Evolutionary conservation across 1,140 invertebrate species (phyloP).

Genomic region (Bombus confusus): DNA sequence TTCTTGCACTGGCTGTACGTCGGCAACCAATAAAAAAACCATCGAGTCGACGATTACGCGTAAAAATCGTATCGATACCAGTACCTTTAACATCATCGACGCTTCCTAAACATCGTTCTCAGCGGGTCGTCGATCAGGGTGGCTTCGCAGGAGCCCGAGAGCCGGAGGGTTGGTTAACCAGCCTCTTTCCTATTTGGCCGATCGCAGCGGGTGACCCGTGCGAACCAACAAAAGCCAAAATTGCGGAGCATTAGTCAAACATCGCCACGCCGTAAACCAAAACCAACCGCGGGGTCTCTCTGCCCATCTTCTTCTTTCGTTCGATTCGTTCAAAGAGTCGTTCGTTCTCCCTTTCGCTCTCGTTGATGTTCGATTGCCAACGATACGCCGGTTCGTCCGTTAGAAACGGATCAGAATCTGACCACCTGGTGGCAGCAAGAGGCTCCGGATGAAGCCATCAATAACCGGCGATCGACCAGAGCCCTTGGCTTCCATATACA

Average conservation of each 20-base stretch:
- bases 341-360: conserved; percentile 20
- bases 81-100: conserved; percentile 14
- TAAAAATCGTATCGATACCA: not conserved
- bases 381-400: conserved; percentile 39
- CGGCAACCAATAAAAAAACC: not conserved
- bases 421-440: conserved; percentile 72
- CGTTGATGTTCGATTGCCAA: conserved; percentile 29
- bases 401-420: conserved; percentile 54
- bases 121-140: conserved; percentile 48
- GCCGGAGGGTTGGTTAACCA: conserved; percentile 65
- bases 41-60: not conserved
- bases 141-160: conserved; percentile 42
- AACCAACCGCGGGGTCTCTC: conserved; percentile 13
- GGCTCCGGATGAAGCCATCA: conserved; percentile 74
- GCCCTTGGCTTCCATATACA: not conserved
- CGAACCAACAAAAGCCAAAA: conserved; percentile 67
- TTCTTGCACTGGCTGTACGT: not conserved
- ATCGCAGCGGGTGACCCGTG: conserved; percentile 60
- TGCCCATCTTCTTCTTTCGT: not conserved
- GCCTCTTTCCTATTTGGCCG: conserved; percentile 31
- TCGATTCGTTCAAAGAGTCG: not conserved
- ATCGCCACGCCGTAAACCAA: conserved; percentile 72
- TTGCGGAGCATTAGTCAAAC: conserved; percentile 74
- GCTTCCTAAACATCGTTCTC: conserved; percentile 42
- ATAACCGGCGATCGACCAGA: conserved; percentile 73